Evolutionary conservation across 2,888 invertebrate species (phyloP).

Genomic region (Hipparchia sbordonii): DNA sequence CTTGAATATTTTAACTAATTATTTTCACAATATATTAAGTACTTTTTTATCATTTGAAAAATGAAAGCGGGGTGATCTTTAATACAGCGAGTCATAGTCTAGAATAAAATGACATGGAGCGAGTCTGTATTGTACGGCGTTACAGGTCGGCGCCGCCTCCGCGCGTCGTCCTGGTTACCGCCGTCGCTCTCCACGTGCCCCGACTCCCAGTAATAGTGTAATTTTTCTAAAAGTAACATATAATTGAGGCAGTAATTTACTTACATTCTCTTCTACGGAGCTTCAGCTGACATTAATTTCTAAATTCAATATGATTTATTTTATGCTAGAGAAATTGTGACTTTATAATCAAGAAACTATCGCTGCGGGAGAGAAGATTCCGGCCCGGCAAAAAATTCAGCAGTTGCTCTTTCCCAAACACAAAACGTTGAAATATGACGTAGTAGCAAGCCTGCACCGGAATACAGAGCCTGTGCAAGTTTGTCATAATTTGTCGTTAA

Average conservation of each 20-base stretch:
- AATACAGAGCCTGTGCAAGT: too few relatives aligned
- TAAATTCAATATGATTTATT: not conserved
- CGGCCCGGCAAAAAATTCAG: too few relatives aligned
- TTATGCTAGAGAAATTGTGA: too few relatives aligned
- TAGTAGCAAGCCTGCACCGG: too few relatives aligned
- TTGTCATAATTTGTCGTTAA: too few relatives aligned
- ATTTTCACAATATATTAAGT: not conserved
- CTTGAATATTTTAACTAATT: not conserved
- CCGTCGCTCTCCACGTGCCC: conserved; percentile 53
- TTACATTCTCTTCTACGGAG: not conserved
- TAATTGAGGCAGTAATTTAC: conserved; percentile 32
- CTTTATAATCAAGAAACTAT: not conserved
- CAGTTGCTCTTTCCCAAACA: too few relatives aligned
- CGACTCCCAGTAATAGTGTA: conserved; percentile 35
- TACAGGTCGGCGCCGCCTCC: conserved; percentile 57
- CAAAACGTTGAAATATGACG: too few relatives aligned
- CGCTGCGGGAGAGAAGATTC: too few relatives aligned
- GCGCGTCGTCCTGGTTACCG: conserved; percentile 70
- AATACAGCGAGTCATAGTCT: conserved; percentile 39
- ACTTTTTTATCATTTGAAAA: not conserved
- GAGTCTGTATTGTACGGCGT: conserved; percentile 36
- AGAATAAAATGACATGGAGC: conserved; percentile 42
- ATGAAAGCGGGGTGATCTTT: conserved; percentile 26
- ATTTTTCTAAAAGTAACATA: conserved; percentile 41
- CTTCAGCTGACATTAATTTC: not conserved